Percentiles rank a stretch among this genome's conserved stretches.
Conservation (phyloP, 2,113 vertebrate species). For the Anser brachyrhynchus region DNA sequence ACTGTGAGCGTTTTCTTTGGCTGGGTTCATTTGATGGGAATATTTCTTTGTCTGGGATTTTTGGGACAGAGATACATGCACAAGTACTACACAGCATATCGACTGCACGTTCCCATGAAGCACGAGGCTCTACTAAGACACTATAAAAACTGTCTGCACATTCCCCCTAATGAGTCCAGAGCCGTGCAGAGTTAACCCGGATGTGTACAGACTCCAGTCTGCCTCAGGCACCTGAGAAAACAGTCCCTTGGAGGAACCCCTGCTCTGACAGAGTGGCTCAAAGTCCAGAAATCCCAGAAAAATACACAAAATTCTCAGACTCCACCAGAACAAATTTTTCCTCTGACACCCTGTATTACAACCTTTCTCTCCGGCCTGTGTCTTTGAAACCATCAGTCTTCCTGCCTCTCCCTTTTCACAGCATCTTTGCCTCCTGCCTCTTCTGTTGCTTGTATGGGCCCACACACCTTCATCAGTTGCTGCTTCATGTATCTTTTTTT, state of each 20-base stretch:
- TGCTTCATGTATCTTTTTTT: not conserved
- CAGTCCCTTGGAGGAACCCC: not conserved
- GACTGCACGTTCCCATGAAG: not conserved
- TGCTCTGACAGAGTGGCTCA: not conserved
- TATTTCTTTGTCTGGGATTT: not conserved
- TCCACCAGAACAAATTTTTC: not conserved
- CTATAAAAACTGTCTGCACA: not conserved
- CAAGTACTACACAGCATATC: fast-evolving
- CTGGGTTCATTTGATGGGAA: not conserved
- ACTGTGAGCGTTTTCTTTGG: not conserved
- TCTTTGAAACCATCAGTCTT: not conserved
- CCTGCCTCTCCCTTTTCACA: not conserved
- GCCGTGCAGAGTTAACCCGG: not conserved
- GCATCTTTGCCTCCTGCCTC: not conserved
- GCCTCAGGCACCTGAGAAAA: not conserved
- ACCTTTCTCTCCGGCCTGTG: not conserved
- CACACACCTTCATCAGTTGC: fast-evolving
- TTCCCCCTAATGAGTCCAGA: not conserved
- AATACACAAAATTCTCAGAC: not conserved
- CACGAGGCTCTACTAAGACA: not conserved
- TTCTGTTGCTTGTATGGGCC: not conserved
- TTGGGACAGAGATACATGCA: not conserved
- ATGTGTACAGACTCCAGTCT: not conserved
- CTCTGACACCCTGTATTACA: not conserved
- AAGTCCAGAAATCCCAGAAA: not conserved